A percentile compares a stretch with the other conserved stretches of the same genome.
phyloP scores from a whole-genome alignment of 2,888 invertebrate species.

The Pyrrhosoma nymphula region DNA sequence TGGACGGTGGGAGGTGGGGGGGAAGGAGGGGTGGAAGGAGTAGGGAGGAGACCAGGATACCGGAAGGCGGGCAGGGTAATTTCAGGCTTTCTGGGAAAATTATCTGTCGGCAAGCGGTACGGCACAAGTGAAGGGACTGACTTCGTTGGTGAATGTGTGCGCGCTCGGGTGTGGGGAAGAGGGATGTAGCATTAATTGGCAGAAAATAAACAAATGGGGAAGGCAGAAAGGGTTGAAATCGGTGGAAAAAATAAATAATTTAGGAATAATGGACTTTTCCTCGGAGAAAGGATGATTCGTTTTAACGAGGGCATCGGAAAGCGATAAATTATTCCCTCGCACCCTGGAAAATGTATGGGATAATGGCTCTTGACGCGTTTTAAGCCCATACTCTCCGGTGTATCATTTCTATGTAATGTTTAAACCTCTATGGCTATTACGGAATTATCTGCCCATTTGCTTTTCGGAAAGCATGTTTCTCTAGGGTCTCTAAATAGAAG shows the following conservation, averaged over 20 bases:
- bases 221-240: neutral
- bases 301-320: neutral
- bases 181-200: constrained; percentile 24
- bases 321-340: neutral
- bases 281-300: neutral
- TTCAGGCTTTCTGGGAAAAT: neutral
- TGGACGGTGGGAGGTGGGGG: neutral
- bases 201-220: neutral
- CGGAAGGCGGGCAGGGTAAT: neutral
- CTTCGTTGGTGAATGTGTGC: neutral
- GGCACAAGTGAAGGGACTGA: neutral
- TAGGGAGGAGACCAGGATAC: neutral
- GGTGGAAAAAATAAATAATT: neutral
- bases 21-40: neutral
- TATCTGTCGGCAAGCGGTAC: constrained; percentile 36
- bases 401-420: neutral
- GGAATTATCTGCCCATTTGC: neutral
- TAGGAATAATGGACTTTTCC: neutral
- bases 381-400: neutral
- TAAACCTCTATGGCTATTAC: neutral
- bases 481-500: too few species aligned
- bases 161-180: neutral
- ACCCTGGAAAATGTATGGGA: neutral
- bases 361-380: neutral
- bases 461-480: too few species aligned